Evolutionary conservation across 1,140 invertebrate genomes (phyloP), one percentile per base, ranked within the genome.

Genomic region (Apolygus lucorum): DNA sequence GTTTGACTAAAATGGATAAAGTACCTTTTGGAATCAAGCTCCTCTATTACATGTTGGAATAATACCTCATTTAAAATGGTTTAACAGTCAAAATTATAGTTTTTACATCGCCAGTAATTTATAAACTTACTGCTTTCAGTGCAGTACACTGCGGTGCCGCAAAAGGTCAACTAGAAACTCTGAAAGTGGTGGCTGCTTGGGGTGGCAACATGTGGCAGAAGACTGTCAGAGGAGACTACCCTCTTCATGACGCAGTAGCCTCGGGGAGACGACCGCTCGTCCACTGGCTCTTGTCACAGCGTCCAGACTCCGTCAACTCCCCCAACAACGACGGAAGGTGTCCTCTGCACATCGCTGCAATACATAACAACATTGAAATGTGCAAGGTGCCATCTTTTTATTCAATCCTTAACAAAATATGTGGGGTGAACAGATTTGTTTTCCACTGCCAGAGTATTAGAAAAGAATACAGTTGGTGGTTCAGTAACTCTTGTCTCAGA

Each of bases 351-450:
- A 89, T 99, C 52, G 94, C 96, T 0, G 94, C 96, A 0, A 85
- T 95, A 42, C 92, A 93, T 75, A 96, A 98, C 75, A 92, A 98
- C 78, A 85, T 96, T 0, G 95, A 96, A 80, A 87, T 97, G 78
- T 96, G 95, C 79, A 94, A 94, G 80, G 82, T 85, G 75, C n/a
- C n/a, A 68, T 17, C 24, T 28, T 21, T 27, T 68, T 25, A 21
- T 34, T 52, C n/a, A 52, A 68, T 22, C 24, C 24, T 21, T 62
- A n/a, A 62, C 17, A 4, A 62, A 62, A 22, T 62, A 21, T n/a
- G 17, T 42, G 4, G 34, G 17, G 34, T 42, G 34, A 42, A 42
- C 34, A 42, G 4, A 42, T 42, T 8, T 42, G n/a, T n/a, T n/a
- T n/a, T n/a, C n/a, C n/a, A n/a, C n/a, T n/a, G n/a, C n/a, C n/a